Evolutionary conservation across 2,113 vertebrate species (phyloP).

Genomic region (Eretmochelys imbricata): DNA sequence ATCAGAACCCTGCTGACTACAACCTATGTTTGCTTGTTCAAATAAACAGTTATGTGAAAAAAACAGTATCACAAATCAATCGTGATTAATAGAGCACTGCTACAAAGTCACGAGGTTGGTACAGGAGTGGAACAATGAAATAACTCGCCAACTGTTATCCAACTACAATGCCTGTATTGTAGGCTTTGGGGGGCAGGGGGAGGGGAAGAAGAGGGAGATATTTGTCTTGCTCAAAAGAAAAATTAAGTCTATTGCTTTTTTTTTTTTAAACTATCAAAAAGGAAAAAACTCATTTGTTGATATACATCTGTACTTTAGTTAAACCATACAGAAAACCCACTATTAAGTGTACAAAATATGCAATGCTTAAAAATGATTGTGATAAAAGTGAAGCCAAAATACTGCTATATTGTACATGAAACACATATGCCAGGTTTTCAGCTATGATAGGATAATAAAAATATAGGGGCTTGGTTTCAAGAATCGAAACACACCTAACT

Average conservation of each 20-base stretch:
- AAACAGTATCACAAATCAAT: neutral
- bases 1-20: neutral
- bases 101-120: neutral
- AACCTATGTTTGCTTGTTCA: neutral
- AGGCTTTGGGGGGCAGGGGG: neutral
- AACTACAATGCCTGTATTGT: conserved; percentile 44
- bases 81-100: conserved; percentile 14
- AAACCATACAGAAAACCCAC: neutral
- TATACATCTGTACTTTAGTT: neutral
- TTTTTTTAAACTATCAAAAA: neutral
- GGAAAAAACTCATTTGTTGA: neutral
- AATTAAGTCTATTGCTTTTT: conserved; percentile 1
- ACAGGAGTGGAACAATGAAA: conserved; percentile 42
- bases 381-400: neutral
- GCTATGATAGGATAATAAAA: neutral
- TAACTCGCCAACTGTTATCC: conserved; percentile 43
- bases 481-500: neutral
- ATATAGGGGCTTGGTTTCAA: neutral
- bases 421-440: neutral
- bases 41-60: neutral
- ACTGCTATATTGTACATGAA: neutral
- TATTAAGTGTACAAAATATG: neutral
- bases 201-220: neutral
- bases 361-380: neutral
- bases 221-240: neutral